Conservation (phyloP, 2,797 vertebrate species). For the Agapornis canus region DNA sequence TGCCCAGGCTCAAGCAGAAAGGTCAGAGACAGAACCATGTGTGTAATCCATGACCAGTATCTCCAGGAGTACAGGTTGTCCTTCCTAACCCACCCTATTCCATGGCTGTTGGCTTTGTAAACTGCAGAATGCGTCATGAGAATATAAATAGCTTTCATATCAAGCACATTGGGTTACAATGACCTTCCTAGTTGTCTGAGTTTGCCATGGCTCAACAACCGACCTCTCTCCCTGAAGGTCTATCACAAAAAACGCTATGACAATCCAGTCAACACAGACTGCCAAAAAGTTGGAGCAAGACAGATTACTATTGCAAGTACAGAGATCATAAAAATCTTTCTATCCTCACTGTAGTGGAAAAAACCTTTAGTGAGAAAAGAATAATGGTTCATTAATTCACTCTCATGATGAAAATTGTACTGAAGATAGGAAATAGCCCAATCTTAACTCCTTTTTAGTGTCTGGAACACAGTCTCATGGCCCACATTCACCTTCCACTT, state of each 20-base stretch:
- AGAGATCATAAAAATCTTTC: slow-evolving; percentile 17
- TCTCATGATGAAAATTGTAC: slow-evolving; percentile 28
- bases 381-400: slow-evolving; percentile 11
- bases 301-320: background rate
- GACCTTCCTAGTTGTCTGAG: background rate
- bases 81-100: background rate
- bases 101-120: background rate
- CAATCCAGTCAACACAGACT: slow-evolving; percentile 10
- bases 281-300: slow-evolving; percentile 29
- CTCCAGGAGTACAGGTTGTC: background rate
- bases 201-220: background rate
- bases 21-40: background rate
- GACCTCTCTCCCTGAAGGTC: background rate
- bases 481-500: background rate
- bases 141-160: background rate
- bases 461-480: background rate
- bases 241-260: background rate
- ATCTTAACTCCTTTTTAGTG: background rate
- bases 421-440: background rate
- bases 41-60: background rate
- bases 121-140: background rate
- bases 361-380: slow-evolving; percentile 10
- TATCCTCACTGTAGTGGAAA: background rate
- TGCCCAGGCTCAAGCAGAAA: background rate
- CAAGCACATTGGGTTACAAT: background rate